These are phyloP conservation scores for Ranitomeya variabilis DNA, from an alignment of 2,113 vertebrate genomes.

Conservation along the genomic window DNA sequence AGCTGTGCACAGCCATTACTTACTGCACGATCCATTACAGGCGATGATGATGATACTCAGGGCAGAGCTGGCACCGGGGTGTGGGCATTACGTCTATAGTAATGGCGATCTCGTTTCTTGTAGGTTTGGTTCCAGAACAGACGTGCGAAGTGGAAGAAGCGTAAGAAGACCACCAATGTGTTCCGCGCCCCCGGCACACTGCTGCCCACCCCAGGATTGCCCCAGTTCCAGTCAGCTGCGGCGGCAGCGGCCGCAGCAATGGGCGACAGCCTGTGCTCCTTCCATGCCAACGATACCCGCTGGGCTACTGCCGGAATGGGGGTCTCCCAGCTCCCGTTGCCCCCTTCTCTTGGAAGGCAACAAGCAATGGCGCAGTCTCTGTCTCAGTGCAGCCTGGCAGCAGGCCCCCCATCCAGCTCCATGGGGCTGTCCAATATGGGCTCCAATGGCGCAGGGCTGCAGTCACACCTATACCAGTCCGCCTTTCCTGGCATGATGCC, in stretches of 20 bases:
- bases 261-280: conserved; percentile 96
- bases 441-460: conserved; percentile 91
- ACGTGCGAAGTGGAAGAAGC: conserved; percentile 97
- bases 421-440: conserved; percentile 93
- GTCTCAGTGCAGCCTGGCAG: conserved; percentile 93
- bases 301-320: conserved; percentile 95
- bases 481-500: conserved; percentile 94
- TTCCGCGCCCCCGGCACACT: conserved; percentile 93
- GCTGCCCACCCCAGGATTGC: conserved; percentile 89
- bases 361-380: conserved; percentile 92
- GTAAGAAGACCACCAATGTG: conserved; percentile 98
- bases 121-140: conserved; percentile 98
- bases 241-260: conserved; percentile 88
- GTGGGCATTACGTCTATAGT: background rate
- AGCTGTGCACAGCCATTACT: too few species aligned
- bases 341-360: conserved; percentile 88
- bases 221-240: conserved; percentile 86
- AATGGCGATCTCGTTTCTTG: background rate
- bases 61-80: too few species aligned
- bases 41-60: too few species aligned
- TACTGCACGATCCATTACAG: too few species aligned
- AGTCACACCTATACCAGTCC: conserved; percentile 97
- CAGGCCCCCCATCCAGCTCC: conserved; percentile 86
- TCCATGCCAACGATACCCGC: conserved; percentile 95
- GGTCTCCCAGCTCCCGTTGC: conserved; percentile 90